phyloP scores from a whole-genome alignment of 1,140 invertebrate species.

The Pararge aegeria region DNA sequence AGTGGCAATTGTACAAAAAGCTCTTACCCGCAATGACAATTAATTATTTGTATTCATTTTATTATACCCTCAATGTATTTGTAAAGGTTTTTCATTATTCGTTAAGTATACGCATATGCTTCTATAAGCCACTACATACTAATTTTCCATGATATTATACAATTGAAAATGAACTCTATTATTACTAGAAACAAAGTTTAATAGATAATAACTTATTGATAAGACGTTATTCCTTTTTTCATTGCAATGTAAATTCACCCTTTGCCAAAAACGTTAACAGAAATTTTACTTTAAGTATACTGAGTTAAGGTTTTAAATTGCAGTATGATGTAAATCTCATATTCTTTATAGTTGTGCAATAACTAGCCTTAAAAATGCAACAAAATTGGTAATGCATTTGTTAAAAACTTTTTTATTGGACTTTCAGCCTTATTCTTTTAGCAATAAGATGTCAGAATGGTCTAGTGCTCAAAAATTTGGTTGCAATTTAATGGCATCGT shows the following conservation, averaged over 20 bases:
- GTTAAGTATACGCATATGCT: conserved; percentile 53
- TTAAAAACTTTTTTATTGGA: conserved; percentile 2
- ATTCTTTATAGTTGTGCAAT: conserved; percentile 19
- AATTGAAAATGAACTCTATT: not conserved
- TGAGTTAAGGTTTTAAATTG: not conserved
- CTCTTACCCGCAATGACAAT: conserved; percentile 44
- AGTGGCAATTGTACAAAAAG: conserved; percentile 17
- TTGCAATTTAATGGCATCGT: conserved; percentile 32
- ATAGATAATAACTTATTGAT: not conserved
- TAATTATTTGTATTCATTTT: conserved; percentile 45
- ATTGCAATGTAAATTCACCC: conserved; percentile 1
- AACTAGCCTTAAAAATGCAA: conserved; percentile 20
- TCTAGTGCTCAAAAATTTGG: conserved; percentile 7
- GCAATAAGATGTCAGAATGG: conserved; percentile 13
- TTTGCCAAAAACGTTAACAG: not conserved
- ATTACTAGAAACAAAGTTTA: not conserved
- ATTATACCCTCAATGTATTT: conserved; percentile 29
- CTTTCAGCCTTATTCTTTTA: conserved; percentile 3
- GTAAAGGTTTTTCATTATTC: conserved; percentile 46
- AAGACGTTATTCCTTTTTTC: not conserved
- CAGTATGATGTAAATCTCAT: not conserved
- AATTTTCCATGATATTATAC: not conserved
- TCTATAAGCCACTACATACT: conserved; percentile 4
- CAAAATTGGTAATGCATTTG: conserved; percentile 15
- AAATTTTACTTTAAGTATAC: conserved; percentile 1